Percentiles rank a stretch among this genome's conserved stretches.
phyloP scores from a whole-genome alignment of 2,113 vertebrate genomes.

The Tinamus guttatus region DNA sequence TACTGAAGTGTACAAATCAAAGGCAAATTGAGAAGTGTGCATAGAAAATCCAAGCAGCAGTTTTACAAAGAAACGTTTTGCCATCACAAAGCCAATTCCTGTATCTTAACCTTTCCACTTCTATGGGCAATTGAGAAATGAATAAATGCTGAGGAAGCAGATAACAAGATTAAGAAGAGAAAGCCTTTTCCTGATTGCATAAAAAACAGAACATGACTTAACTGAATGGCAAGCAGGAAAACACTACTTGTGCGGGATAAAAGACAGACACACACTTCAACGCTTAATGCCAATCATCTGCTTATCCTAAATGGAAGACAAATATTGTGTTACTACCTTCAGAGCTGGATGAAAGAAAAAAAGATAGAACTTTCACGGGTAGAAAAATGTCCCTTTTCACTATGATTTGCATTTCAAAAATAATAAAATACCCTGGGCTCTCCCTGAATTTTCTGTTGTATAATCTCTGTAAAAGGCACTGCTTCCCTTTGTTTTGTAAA shows the following conservation, averaged over 20 bases:
- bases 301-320: conserved; percentile 17
- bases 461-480: not conserved
- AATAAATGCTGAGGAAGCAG: conserved; percentile 43
- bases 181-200: not conserved
- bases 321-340: not conserved
- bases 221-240: conserved; percentile 23
- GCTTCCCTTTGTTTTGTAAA: conserved; percentile 6
- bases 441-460: not conserved
- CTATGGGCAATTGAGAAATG: conserved; percentile 11
- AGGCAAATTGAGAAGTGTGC: not conserved
- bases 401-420: conserved; percentile 49
- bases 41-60: conserved; percentile 9
- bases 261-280: not conserved
- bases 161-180: conserved; percentile 46
- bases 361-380: not conserved
- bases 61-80: conserved; percentile 34
- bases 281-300: not conserved
- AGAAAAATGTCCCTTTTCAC: not conserved
- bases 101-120: conserved; percentile 28
- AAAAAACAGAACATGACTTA: conserved; percentile 20
- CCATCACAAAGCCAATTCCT: not conserved
- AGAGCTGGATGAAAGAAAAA: not conserved
- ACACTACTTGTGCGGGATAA: conserved; percentile 8
- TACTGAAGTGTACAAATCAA: conserved; percentile 36
- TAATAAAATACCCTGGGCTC: not conserved